Conservation (phyloP, 2,797 vertebrate genomes). For the Periophthalmus magnuspinnatus region DNA sequence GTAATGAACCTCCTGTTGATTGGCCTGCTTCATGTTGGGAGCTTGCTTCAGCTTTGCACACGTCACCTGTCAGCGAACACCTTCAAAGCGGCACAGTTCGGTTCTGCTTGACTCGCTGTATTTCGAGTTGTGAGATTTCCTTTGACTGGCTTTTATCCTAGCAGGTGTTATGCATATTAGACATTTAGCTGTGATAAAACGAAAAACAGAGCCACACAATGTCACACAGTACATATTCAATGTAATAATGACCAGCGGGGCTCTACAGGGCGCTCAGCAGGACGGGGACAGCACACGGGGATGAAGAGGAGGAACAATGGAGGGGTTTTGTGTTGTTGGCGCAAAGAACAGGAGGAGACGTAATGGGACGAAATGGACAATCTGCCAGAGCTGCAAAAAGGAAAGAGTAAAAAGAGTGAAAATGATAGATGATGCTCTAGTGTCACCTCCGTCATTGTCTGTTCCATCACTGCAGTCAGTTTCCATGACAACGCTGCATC, state of each 20-base stretch:
- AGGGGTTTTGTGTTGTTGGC: slow-evolving; percentile 51
- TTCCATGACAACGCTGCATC: slow-evolving; percentile 97
- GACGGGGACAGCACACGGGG: slow-evolving; percentile 64
- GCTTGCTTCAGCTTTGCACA: slow-evolving; percentile 32
- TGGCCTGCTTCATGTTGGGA: slow-evolving; percentile 25
- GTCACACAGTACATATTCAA: slow-evolving; percentile 41
- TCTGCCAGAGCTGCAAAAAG: slow-evolving; percentile 40
- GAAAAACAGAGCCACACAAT: slow-evolving; percentile 26
- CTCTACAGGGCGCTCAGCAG: slow-evolving; percentile 75
- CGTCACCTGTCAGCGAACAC: slow-evolving; percentile 42
- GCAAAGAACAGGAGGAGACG: slow-evolving; percentile 41
- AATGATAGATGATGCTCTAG: slow-evolving; percentile 68
- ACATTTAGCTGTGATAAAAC: slow-evolving; percentile 63
- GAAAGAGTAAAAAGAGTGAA: slow-evolving; percentile 46
- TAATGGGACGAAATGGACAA: slow-evolving; percentile 41
- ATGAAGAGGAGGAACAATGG: slow-evolving; percentile 40
- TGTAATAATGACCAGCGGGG: slow-evolving; percentile 62
- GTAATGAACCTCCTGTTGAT: slow-evolving; percentile 32
- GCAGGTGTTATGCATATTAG: slow-evolving; percentile 68
- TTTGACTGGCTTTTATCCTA: slow-evolving; percentile 59
- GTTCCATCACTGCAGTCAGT: slow-evolving; percentile 94
- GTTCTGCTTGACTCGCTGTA: slow-evolving; percentile 46
- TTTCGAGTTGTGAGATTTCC: slow-evolving; percentile 49
- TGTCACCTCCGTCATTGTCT: slow-evolving; percentile 96
- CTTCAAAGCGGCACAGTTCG: slow-evolving; percentile 29